Base-by-base conservation (phyloP, 1,140 invertebrate genomes). In the Drosophila santomea region DNA sequence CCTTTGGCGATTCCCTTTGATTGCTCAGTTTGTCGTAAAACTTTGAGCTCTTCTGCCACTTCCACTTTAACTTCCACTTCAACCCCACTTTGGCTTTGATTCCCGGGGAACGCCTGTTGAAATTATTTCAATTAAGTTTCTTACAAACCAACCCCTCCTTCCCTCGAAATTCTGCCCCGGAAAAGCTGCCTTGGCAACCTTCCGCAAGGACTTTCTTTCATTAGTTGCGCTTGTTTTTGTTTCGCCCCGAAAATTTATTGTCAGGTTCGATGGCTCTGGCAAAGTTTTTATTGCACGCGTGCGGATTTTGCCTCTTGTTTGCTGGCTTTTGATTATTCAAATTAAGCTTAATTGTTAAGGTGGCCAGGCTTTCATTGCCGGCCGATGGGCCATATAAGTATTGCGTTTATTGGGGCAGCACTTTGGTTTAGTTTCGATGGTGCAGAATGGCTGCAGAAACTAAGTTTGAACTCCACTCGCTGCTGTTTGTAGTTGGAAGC, bases 81-180 rank as follows among this genome's bases (percentile, higher is more conserved):
- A 41, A 38, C 44, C 57, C 64, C 25, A 36, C 28, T 12, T 2
- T 20, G 45, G 44, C 38, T 67, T 54, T 60, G 55, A 36, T 48
- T 52, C 17, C 54, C 15, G 50, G 51, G 43, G 44, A 74, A 63
- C 71, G 58, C 62, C 57, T 56, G 83, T 61, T 71, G 38, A 79
- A 86, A 86, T 86, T 83, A 88, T 86, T 86, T 86, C 83, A 86
- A 88, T 86, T 86, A 86, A 86, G 83, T 86, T 86, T 88, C 79
- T 79, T 73, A 69, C 71, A 81, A 85, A 86, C 48, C 58, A 57
- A 57, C 28, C 66, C 28, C 43, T 54, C 48, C 7, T 2, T 25
- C 23, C 35, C 17, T 15, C 12, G 43, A 2, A 11, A 35, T 5
- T 32, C 23, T 1, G 1, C 25, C 11, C 23, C 23, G 10, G 17